Evolutionary conservation across 2,888 invertebrate species (phyloP).

Genomic region (Lasioglossum malachurum): DNA sequence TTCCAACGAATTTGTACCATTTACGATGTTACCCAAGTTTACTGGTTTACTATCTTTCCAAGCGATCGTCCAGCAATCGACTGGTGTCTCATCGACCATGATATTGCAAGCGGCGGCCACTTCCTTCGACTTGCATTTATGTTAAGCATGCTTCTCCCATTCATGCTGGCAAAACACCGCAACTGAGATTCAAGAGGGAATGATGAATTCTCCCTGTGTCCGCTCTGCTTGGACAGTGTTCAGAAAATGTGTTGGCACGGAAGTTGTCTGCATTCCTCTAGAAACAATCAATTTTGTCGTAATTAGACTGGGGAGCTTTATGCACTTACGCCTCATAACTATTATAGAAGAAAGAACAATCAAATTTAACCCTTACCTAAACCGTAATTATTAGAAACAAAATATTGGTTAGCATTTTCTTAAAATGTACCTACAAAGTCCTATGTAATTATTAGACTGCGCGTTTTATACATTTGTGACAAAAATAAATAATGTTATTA

Average conservation of each 20-base stretch:
- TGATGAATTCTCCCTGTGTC: constrained; percentile 19
- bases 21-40: background rate
- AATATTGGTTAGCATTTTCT: too few species aligned
- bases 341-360: background rate
- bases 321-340: background rate
- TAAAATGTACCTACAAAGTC: too few species aligned
- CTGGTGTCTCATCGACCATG: constrained; percentile 17
- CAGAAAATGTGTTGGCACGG: constrained; percentile 1
- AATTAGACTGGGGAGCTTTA: background rate
- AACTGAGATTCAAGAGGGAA: background rate
- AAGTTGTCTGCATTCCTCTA: background rate
- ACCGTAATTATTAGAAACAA: too few species aligned
- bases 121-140: constrained; percentile 24
- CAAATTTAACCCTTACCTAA: too few species aligned
- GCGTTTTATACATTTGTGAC: too few species aligned
- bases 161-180: constrained; percentile 7
- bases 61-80: background rate
- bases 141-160: constrained; percentile 24
- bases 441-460: too few species aligned
- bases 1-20: background rate
- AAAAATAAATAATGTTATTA: too few species aligned
- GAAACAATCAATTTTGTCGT: background rate
- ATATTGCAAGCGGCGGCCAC: background rate
- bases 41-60: constrained; percentile 10
- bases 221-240: constrained; percentile 20